These are phyloP conservation scores for Leptogaster cylindrica DNA, from an alignment of 2,888 invertebrate species.

Conservation along the genomic window DNA sequence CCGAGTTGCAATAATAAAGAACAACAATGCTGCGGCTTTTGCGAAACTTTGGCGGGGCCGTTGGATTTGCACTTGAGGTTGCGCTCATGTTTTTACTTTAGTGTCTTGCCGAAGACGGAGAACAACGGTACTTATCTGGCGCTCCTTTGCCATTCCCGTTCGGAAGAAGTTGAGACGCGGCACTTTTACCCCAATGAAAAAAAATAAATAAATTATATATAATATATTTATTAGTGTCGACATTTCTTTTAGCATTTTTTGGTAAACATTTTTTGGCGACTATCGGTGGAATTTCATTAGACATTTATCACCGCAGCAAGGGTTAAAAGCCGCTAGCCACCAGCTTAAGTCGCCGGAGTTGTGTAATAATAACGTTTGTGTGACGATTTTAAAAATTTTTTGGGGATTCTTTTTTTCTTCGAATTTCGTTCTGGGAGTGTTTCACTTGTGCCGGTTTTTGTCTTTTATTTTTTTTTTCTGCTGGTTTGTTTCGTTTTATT, in stretches of 20 bases:
- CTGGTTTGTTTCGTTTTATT: no score
- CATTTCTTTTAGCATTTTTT: not conserved
- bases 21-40: not conserved
- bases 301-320: not conserved
- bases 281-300: not conserved
- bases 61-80: slow-evolving; percentile 38
- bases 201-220: no score
- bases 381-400: no score
- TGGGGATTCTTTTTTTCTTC: no score
- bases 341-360: no score
- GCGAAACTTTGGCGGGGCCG: slow-evolving; percentile 20
- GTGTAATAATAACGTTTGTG: no score
- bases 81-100: slow-evolving; percentile 43
- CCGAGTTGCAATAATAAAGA: no score
- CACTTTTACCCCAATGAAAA: not conserved
- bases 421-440: no score
- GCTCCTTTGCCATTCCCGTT: slow-evolving; percentile 11
- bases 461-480: no score
- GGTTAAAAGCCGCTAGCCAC: not conserved
- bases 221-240: no score
- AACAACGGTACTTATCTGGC: slow-evolving; percentile 35
- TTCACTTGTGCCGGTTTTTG: no score
- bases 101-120: slow-evolving; percentile 45
- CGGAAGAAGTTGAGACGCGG: slow-evolving; percentile 16
- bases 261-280: not conserved